Evolutionary conservation across 2,797 vertebrate species (phyloP).

Genomic region (Chrysocyon brachyurus): DNA sequence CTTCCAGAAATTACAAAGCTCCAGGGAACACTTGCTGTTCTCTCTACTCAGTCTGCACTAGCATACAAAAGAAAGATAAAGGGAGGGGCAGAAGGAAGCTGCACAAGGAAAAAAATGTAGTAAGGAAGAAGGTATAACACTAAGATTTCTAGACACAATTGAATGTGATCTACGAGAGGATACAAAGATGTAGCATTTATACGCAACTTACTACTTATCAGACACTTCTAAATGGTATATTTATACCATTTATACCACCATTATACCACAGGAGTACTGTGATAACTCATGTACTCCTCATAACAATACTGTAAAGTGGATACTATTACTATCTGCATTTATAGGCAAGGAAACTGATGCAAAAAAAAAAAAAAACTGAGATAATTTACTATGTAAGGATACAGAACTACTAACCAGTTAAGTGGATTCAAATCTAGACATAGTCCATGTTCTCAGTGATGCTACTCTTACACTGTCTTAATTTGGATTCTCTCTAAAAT

Average conservation of each 20-base stretch:
- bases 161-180: not conserved
- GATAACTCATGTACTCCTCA: not conserved
- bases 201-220: not conserved
- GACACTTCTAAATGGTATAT: not conserved
- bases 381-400: not conserved
- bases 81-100: not conserved
- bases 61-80: conserved; percentile 41
- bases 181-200: not conserved
- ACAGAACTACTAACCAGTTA: not conserved
- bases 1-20: conserved; percentile 63
- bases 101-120: not conserved
- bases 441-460: not conserved
- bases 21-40: not conserved
- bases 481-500: not conserved
- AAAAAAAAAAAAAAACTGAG: not conserved
- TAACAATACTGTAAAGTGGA: not conserved
- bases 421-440: not conserved
- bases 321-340: not conserved
- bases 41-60: not conserved
- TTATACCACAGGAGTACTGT: too few relatives aligned
- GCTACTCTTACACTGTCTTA: not conserved
- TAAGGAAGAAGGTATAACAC: not conserved
- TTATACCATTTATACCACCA: too few relatives aligned
- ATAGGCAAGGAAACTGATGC: not conserved
- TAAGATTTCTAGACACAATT: not conserved